Conservation (phyloP, 2,888 invertebrate genomes). For the Agrypnus murinus region DNA sequence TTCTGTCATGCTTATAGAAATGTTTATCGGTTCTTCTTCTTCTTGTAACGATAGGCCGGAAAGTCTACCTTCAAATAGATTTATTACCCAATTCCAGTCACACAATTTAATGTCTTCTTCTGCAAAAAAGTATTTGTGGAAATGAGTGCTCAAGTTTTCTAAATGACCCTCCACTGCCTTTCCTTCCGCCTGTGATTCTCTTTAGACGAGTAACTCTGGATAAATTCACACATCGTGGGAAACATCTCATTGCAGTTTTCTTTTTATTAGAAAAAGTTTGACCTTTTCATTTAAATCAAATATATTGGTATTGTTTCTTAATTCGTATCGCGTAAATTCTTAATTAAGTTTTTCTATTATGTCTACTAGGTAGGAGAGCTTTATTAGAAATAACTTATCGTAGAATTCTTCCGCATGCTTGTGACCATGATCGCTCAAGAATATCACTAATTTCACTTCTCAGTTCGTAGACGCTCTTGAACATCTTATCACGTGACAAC, state of each 20-base stretch:
- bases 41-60: conserved; percentile 15
- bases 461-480: conserved; percentile 18
- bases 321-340: conserved; percentile 6
- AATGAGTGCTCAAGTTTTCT: no score
- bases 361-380: conserved; percentile 26
- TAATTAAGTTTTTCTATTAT: conserved; percentile 28
- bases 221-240: conserved; percentile 13
- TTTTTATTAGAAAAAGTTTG: conserved; percentile 9
- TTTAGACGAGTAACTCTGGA: neutral
- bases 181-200: conserved; percentile 16
- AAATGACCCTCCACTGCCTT: conserved; percentile 14
- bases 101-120: conserved; percentile 23
- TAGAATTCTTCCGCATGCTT: neutral
- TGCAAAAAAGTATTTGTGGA: neutral
- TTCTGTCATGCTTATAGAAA: neutral
- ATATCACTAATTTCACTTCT: no score
- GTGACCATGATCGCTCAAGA: neutral
- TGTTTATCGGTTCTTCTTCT: conserved; percentile 12
- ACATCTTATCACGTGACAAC: neutral
- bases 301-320: conserved; percentile 28
- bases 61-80: conserved; percentile 19
- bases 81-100: conserved; percentile 33
- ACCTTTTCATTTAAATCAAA: conserved; percentile 30
- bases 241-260: conserved; percentile 11
- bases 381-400: conserved; percentile 30